Evolutionary conservation across 2,113 vertebrate genomes (phyloP).

Genomic region (Charadrius vociferus): DNA sequence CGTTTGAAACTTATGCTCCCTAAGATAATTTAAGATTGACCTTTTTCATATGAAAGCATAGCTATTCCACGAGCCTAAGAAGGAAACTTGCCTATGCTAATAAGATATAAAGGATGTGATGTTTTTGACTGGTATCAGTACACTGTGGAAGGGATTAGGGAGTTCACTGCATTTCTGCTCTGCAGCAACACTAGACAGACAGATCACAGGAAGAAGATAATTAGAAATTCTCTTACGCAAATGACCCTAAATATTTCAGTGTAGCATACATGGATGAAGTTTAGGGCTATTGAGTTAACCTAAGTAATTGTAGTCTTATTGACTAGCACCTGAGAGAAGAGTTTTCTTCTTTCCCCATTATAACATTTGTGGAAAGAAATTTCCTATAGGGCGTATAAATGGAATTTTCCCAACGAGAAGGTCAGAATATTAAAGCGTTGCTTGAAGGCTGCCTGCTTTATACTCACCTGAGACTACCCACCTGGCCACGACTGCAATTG

Average conservation of each 20-base stretch:
- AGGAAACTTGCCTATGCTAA: neutral
- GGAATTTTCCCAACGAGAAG: neutral
- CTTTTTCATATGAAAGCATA: neutral
- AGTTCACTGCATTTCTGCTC: neutral
- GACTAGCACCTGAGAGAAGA: neutral
- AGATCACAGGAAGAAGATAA: neutral
- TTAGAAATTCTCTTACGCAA: neutral
- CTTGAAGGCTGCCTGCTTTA: neutral
- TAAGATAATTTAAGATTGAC: slow-evolving; percentile 15
- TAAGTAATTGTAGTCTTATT: neutral
- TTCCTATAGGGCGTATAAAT: neutral
- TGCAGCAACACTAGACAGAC: neutral
- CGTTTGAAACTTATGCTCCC: neutral
- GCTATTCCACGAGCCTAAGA: neutral
- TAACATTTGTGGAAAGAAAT: neutral
- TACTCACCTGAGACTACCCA: neutral
- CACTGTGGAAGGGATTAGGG: neutral
- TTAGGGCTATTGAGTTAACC: neutral
- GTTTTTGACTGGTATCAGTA: neutral
- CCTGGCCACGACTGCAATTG: neutral
- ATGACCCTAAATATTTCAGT: neutral
- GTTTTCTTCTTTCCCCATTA: neutral
- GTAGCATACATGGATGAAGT: neutral
- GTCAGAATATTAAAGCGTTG: neutral
- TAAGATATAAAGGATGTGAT: neutral